Evolutionary conservation across 2,888 invertebrate species (phyloP), one percentile per base, ranked within the genome.

Genomic region (Hedychridium roseum): DNA sequence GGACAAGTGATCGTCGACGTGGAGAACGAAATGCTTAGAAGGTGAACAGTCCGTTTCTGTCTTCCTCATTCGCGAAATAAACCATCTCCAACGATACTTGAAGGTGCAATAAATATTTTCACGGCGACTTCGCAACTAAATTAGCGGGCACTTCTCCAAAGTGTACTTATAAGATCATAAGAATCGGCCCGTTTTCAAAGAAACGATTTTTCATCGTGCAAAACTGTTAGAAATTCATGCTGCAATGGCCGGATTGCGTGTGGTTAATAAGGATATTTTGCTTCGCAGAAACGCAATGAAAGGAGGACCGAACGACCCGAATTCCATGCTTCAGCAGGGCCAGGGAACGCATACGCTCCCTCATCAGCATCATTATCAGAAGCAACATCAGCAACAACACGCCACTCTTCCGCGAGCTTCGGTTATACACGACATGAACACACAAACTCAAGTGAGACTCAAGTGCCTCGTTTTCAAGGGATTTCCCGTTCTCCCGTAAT

Each of bases 1-100:
- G 89, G 89, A 2, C 91, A 90, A 74, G 87, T 92, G 43, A 91
- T 92, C 32, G 91, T 92, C 1, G 92, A 92, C 69, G 89, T 92
- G 1, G 92, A 92, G 71, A 85, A 87, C 78, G 91, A 91, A 79
- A 90, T 78, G 74, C 47, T 78, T 12, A 66, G 74, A 40, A 74
- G 78, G 78, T 77, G 47, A 39, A 32, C 16, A 17, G 30, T 39
- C 16, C 3, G 5, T 23, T 9, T 23, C 5, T 23, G 5, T 9
- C 23, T 23, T 9, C 23, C 23, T 23, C 23, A 16, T 16, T 1
- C 9, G 11, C 1, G 3, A 5, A 1, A 9, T 34, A 34, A 11
- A 11, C 16, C 16, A 1, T 34, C 3, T 16, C 2, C 2, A 16
- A 1, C 9, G 5, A 23, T 23, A 5, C 5, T 23, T 9, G 23